Percentiles rank a stretch among this genome's conserved stretches.
phyloP scores from a whole-genome alignment of 2,113 vertebrate genomes.

The Carassius gibelio region DNA sequence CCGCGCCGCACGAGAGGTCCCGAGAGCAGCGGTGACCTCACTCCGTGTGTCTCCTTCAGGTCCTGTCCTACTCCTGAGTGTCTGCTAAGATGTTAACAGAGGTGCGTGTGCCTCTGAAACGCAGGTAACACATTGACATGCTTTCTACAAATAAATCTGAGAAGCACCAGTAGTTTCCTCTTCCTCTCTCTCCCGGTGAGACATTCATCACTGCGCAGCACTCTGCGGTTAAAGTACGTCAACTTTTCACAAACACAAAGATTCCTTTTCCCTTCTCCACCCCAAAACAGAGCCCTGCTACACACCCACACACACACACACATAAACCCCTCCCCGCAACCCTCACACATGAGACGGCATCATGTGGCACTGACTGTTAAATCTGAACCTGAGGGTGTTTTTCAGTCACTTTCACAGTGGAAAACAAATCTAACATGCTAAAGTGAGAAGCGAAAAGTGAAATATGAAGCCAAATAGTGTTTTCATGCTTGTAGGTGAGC shows the following conservation, averaged over 20 bases:
- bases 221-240: constrained; percentile 24
- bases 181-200: constrained; percentile 58
- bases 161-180: constrained; percentile 49
- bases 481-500: constrained; percentile 8
- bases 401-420: constrained; percentile 6
- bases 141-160: constrained; percentile 55
- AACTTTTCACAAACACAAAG: constrained; percentile 49
- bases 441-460: neutral
- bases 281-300: constrained; percentile 37
- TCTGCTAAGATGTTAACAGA: neutral
- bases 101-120: constrained; percentile 16
- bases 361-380: constrained; percentile 18
- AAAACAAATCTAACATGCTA: constrained; percentile 19
- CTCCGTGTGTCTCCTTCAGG: too few species aligned
- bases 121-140: constrained; percentile 43
- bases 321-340: constrained; percentile 17
- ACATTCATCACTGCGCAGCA: constrained; percentile 48
- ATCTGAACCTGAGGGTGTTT: neutral
- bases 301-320: neutral
- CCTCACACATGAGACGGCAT: constrained; percentile 37
- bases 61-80: too few species aligned
- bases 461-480: neutral
- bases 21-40: neutral
- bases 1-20: neutral
- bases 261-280: constrained; percentile 44